Base-by-base conservation (phyloP, 2,113 vertebrate genomes). In the Copsychus sechellarum region DNA sequence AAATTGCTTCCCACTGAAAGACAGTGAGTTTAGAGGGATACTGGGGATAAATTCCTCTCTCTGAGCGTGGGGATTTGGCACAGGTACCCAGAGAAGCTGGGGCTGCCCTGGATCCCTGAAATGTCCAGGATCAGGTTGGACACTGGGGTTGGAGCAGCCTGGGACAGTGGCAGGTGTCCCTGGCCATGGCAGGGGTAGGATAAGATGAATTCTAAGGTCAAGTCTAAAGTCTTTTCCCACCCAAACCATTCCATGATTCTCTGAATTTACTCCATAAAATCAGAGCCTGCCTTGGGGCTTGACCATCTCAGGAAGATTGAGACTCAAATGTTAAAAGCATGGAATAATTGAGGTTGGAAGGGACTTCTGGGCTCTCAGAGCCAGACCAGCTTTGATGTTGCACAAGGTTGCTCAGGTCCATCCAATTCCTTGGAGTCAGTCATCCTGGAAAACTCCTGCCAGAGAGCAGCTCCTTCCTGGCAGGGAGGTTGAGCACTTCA, bases 141-240 rank as follows among this genome's bases (percentile, higher is more conserved):
- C 0, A 0, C 14, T 40, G 40, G 15, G 12, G 6, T 28, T 23
- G 51, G 51, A 66, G 82, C 42, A 57, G 0, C 24, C 51, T 57
- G 70, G 70, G 24, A 2, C 1, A 0, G 29, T 21, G 43, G 21
- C 2, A 72, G 9, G 6, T 22, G 33, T 62, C 17, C 33, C 36
- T 61, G 33, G 15, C 33, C 33, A 14, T n/a, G 50, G 42, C 9
- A 29, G 15, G 48, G 1, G 1, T 51, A 11, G 36, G 12, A 23
- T 6, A 0, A 4, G 23, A 28, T 36, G 36, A 51, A 3, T 22
- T 26, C 8, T 5, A 14, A 48, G 22, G 12, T 48, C 43, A 43
- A 19, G 17, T 19, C 43, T 43, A 31, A 66, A 4, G 13, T 14
- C 21, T 33, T 14, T 50, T 45, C 13, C 45, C 14, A 36, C 26